Evolutionary conservation across 2,113 vertebrate species (phyloP).

Genomic region (Myrmecobius fasciatus): DNA sequence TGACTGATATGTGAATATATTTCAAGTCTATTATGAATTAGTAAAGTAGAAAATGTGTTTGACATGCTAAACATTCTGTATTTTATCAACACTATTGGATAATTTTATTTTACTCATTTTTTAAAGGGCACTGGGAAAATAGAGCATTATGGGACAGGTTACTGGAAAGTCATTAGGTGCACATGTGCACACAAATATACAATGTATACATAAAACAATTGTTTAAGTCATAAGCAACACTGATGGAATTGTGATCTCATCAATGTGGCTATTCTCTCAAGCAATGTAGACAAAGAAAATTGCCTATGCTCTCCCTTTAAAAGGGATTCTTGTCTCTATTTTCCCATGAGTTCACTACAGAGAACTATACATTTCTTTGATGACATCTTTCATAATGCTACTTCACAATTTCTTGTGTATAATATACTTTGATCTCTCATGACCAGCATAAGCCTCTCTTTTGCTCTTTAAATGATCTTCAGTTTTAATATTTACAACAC

Average conservation of each 20-base stretch:
- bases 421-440: neutral
- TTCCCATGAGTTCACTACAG: neutral
- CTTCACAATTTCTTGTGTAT: neutral
- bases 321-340: neutral
- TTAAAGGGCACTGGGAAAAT: neutral
- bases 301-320: neutral
- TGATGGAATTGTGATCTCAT: neutral
- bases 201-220: neutral
- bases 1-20: neutral
- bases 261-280: neutral
- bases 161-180: neutral
- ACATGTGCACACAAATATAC: neutral
- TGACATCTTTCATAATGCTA: neutral
- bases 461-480: neutral
- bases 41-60: neutral
- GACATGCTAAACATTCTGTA: neutral
- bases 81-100: neutral
- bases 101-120: neutral
- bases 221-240: neutral
- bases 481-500: neutral
- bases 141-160: neutral
- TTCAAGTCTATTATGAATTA: neutral
- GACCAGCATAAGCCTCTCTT: neutral
- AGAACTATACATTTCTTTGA: neutral
- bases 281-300: neutral